Evolutionary conservation across 1,140 invertebrate species (phyloP).

Genomic region (Cyclargus thomasi): DNA sequence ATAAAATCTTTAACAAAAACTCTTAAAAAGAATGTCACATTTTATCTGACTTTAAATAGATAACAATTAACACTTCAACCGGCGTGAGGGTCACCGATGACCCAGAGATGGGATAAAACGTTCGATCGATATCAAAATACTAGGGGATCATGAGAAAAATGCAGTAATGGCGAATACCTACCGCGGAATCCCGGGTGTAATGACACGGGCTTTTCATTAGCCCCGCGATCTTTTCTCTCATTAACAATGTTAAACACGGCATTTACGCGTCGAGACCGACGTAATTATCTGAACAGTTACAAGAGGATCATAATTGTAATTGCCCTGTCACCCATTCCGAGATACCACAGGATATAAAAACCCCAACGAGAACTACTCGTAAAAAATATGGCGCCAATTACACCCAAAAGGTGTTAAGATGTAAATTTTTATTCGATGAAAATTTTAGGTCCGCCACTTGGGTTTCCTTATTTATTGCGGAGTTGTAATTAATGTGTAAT

Average conservation of each 20-base stretch:
- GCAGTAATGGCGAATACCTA: slow-evolving; percentile 18
- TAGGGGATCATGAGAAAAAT: slow-evolving; percentile 6
- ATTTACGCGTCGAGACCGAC: slow-evolving; percentile 35
- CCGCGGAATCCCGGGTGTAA: slow-evolving; percentile 22
- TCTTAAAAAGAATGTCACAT: too few relatives aligned
- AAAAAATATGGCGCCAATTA: slow-evolving; percentile 1
- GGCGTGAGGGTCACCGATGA: too few relatives aligned
- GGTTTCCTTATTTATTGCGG: not conserved
- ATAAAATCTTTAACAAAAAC: too few relatives aligned
- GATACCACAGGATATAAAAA: slow-evolving; percentile 21
- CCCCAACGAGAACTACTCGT: slow-evolving; percentile 22
- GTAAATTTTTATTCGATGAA: slow-evolving; percentile 17
- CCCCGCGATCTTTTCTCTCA: slow-evolving; percentile 45
- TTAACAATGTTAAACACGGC: slow-evolving; percentile 55
- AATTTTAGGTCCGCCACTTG: not conserved
- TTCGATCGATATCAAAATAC: not conserved
- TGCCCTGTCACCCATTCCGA: slow-evolving; percentile 1
- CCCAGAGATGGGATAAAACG: not conserved
- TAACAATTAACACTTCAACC: too few relatives aligned
- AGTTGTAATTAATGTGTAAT: not conserved
- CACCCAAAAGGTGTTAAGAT: slow-evolving; percentile 14
- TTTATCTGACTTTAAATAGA: too few relatives aligned
- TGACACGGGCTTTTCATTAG: slow-evolving; percentile 49
- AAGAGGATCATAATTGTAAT: slow-evolving; percentile 22
- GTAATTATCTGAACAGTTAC: slow-evolving; percentile 20